Evolutionary conservation across 2,888 invertebrate species (phyloP), one percentile per base, ranked within the genome.

Genomic region (Parthenolecanium corni): DNA sequence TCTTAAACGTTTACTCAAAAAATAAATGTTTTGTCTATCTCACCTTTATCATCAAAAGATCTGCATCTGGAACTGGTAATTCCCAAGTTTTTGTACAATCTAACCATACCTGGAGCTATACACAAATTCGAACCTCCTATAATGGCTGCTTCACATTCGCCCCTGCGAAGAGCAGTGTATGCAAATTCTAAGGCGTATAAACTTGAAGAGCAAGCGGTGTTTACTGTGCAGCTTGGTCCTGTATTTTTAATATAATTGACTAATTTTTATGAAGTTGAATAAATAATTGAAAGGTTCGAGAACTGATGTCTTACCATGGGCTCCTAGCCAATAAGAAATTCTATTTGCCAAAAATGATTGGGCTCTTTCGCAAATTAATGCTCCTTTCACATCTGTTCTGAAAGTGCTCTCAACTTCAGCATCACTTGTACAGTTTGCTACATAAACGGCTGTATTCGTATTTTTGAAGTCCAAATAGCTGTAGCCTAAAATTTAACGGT

Each of bases 291-390:
- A 47, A 46, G 16, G n/a, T n/a, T n/a, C n/a, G n/a, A n/a, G n/a
- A n/a, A n/a, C n/a, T n/a, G n/a, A n/a, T n/a, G n/a, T n/a, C n/a
- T 20, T 24, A 77, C 76, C 92, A 68, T 84, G 85, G 16, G 89
- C 78, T 24, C 91, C 92, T 66, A 95, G 79, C 75, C 84, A 84
- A 73, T 88, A 93, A 1, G 92, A 91, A 66, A 95, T 80, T 57
- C 93, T 81, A 74, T 93, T 91, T 14, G 93, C 86, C 71, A 93
- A 79, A 80, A 81, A 80, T 38, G 78, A 77, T 89, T 94, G 91
- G 3, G 91, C 89, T 66, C 91, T 82, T 68, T 89, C 88, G 74
- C 89, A 90, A 71, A 83, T 76, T 54, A 79, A 78, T 70, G 82
- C 83, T 20, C 82, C 83, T 62, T 76, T 75, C 1, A 79, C 77